A percentile compares a stretch with the other conserved stretches of the same genome.
These are phyloP conservation scores for Hyles lineata DNA, from an alignment of 2,888 invertebrate genomes.

Conservation along the genomic window DNA sequence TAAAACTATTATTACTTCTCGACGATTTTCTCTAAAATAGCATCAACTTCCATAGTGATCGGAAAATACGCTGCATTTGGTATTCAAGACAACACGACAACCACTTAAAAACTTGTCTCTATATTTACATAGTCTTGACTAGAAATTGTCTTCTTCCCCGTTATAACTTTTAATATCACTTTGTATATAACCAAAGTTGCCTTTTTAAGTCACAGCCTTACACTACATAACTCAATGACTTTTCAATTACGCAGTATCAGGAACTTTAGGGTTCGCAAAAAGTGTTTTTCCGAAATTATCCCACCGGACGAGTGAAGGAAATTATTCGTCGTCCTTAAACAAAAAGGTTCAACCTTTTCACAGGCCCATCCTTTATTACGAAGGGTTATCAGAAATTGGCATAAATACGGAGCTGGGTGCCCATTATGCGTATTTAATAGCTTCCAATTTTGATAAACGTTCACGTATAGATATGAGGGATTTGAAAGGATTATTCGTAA, in stretches of 20 bases:
- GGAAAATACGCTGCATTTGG: too few species aligned
- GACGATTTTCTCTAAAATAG: too few species aligned
- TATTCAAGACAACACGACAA: too few species aligned
- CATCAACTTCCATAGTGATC: too few species aligned
- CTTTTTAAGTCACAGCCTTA: background rate
- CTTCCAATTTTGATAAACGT: background rate
- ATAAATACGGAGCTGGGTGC: background rate
- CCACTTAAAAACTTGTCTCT: too few species aligned
- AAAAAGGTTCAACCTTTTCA: constrained; percentile 21
- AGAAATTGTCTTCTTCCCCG: too few species aligned
- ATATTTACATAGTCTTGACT: too few species aligned
- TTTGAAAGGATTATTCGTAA: background rate
- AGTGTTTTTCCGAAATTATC: constrained; percentile 6
- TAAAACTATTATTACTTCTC: too few species aligned
- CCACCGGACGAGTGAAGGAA: background rate
- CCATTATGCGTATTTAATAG: background rate
- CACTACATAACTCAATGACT: background rate
- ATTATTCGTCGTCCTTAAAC: constrained; percentile 11
- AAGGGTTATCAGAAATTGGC: constrained; percentile 17
- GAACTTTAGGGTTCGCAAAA: background rate
- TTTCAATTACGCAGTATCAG: background rate
- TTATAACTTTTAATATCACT: background rate
- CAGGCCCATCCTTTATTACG: background rate
- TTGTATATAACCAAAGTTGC: background rate
- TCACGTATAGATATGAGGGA: background rate